Evolutionary conservation across 1,140 invertebrate species (phyloP), one percentile per base, ranked within the genome.

Genomic region (Euglossa dilemma): DNA sequence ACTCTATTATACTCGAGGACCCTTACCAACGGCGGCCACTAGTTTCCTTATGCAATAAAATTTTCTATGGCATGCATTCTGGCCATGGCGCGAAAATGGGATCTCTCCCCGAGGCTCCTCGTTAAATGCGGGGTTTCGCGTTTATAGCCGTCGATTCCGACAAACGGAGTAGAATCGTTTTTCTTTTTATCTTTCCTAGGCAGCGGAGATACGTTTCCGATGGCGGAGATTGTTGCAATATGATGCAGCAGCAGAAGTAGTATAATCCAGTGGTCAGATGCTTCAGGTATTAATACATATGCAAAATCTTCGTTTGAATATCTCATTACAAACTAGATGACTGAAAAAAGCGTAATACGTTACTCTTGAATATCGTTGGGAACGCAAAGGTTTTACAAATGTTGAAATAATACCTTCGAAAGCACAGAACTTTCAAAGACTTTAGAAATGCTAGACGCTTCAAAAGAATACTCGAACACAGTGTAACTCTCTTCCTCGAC

Each of bases 41-140:
- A 11, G 52, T 61, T 77, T 45, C 54, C 47, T 83, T 78, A 54
- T 52, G 23, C 56, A 47, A 83, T 83, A 54, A 69, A 78, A 83
- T 78, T n/a, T 52, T 54, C 18, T n/a, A 14, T 16, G 20, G 12
- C 25, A 36, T 0, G n/a, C 47, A 28, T 8, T 52, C 36, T 28
- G 20, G 6, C 9, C 2, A 71, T 45, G 47, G 23, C 56, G 47
- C 64, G n/a, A 59, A 70, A 63, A 23, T 25, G 61, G 66, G 14
- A 12, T 14, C 43, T 63, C 56, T 36, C 28, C 14, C 50, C 25
- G 14, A 61, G 14, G 7, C 20, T 23, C n/a, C 50, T 50, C 23
- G 50, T 16, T 61, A 57, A 79, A 59, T 11, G 43, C 6, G 7
- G 23, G 52, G 28, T 43, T 52, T 77, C 52, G 9, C 36, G 14